These are phyloP conservation scores for Drosophila tripunctata DNA, from an alignment of 2,888 invertebrate genomes.

Conservation along the genomic window DNA sequence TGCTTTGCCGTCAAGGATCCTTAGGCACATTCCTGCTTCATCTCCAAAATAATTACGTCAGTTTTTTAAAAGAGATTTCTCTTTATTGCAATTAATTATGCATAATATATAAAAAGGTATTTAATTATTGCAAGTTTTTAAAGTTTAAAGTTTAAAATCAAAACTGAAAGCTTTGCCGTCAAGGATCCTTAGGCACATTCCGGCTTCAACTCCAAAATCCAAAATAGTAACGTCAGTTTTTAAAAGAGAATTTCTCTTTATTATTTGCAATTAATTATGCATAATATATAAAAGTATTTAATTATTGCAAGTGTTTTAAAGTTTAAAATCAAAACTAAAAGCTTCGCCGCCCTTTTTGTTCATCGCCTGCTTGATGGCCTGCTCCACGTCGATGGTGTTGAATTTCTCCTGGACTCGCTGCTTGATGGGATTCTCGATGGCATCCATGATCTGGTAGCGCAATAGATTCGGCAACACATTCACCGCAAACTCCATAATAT, in stretches of 20 bases:
- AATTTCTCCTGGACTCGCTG: constrained; percentile 88
- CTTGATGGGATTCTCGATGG: constrained; percentile 91
- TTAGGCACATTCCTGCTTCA: constrained; percentile 61
- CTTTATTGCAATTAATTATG: neutral
- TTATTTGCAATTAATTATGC: neutral
- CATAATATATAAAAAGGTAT: constrained; percentile 11
- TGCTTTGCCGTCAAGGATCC: constrained; percentile 85
- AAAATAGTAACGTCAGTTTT: constrained; percentile 9
- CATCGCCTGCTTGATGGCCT: constrained; percentile 88
- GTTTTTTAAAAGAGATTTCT: neutral
- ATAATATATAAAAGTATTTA: constrained; percentile 23
- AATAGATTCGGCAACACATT: constrained; percentile 94
- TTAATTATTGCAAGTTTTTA: constrained; percentile 25
- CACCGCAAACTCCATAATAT: constrained; percentile 90
- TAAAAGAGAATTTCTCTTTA: too few relatives aligned
- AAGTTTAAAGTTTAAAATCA: constrained; percentile 70
- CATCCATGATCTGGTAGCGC: constrained; percentile 94
- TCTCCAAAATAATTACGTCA: constrained; percentile 2
- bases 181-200: constrained; percentile 77
- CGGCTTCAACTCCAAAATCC: constrained; percentile 4
- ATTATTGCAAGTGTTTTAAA: constrained; percentile 11
- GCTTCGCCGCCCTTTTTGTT: constrained; percentile 80
- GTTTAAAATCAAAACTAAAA: constrained; percentile 79
- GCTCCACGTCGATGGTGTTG: constrained; percentile 90
- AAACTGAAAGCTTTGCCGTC: constrained; percentile 85